Percentiles rank a stretch among this genome's conserved stretches.
Evolutionary conservation across 2,113 vertebrate genomes (phyloP).

Genomic region (Tupaia chinensis): DNA sequence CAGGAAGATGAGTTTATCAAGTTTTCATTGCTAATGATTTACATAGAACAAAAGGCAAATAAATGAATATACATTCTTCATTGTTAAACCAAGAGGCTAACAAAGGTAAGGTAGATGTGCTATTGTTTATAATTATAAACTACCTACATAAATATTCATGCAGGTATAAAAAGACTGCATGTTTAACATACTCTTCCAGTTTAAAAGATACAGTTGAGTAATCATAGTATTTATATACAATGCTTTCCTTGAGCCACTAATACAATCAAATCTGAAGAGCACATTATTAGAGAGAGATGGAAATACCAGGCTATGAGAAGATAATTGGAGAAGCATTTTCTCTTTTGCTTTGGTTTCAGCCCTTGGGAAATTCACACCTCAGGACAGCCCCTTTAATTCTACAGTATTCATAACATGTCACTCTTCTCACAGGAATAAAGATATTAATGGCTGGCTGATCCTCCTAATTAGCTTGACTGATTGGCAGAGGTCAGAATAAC

Average conservation of each 20-base stretch:
- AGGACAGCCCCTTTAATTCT: not conserved
- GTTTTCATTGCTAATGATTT: constrained; percentile 12
- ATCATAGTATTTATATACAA: not conserved
- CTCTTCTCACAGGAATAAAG: not conserved
- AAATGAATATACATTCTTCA: not conserved
- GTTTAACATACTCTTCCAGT: not conserved
- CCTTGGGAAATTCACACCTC: constrained; percentile 24
- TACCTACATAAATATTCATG: constrained; percentile 38
- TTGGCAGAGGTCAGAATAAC: constrained; percentile 54
- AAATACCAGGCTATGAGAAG: constrained; percentile 22
- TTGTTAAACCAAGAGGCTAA: not conserved
- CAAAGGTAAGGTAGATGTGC: not conserved
- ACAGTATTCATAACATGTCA: not conserved
- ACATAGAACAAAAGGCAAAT: not conserved
- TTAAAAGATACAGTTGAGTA: constrained; percentile 32
- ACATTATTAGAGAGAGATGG: not conserved
- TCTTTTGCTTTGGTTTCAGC: not conserved
- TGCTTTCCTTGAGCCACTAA: not conserved
- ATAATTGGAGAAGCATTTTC: not conserved
- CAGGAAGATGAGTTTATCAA: not conserved
- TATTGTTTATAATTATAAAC: not conserved
- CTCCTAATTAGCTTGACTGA: constrained; percentile 77
- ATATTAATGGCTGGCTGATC: constrained; percentile 57
- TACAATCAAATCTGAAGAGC: not conserved
- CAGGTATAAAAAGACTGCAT: not conserved